A percentile compares a stretch with the other conserved stretches of the same genome.
phyloP scores from a whole-genome alignment of 2,797 vertebrate species.

The Myotis planiceps region DNA sequence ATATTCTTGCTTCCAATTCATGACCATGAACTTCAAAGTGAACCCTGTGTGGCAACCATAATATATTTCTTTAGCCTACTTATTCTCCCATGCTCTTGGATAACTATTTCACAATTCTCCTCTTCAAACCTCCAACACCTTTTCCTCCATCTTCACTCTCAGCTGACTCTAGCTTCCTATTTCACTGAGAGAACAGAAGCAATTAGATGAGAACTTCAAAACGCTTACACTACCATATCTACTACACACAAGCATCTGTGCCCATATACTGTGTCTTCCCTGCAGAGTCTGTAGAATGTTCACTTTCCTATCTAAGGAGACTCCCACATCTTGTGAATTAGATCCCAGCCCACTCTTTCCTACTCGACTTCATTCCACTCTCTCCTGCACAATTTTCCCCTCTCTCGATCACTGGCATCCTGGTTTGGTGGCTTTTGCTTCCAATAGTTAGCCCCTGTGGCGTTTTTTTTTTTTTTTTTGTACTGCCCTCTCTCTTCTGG shows the following conservation, averaged over 20 bases:
- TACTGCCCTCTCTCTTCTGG: background rate
- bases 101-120: background rate
- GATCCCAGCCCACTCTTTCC: background rate
- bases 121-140: background rate
- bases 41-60: background rate
- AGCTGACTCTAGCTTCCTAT: background rate
- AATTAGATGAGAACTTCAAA: background rate
- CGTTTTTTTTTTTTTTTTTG: no score
- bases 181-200: background rate
- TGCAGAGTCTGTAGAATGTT: background rate
- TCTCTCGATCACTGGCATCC: no score
- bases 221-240: background rate
- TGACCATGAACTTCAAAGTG: background rate
- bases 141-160: background rate
- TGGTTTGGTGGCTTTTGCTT: no score
- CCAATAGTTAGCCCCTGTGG: no score
- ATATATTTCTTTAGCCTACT: background rate
- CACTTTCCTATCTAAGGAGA: background rate
- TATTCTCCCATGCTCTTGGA: background rate
- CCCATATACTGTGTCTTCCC: background rate
- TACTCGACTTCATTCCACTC: background rate
- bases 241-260: background rate
- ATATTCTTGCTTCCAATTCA: background rate
- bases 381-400: background rate
- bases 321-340: background rate